Base-by-base conservation (phyloP, 2,888 invertebrate genomes). In the Tuberolachnus salignus region DNA sequence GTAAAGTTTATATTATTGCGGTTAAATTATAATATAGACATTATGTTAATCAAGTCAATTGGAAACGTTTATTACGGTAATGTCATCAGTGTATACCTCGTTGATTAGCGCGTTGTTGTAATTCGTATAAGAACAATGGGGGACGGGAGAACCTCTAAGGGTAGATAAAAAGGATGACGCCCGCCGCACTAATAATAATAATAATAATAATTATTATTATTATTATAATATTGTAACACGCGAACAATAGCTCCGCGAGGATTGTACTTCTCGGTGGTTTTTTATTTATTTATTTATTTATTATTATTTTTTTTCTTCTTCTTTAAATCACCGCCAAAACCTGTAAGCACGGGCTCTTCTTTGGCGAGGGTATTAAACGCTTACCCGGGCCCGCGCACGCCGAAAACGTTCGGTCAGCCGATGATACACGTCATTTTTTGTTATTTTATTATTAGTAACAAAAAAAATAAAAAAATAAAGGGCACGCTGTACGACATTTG, bases 41-140 rank as follows among this genome's bases (percentile, higher is more conserved):
- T 74, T 74, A 64, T 64, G 64, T 64, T 74, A 53, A 64, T 74
- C 73, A 64, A 74, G 63, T 74, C 73, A 53, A 74, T 74, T 44
- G 73, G 53, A 64, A 74, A 74, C 73, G 73, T 74, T 74, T 74
- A 74, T 64, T 74, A 74, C 73, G 6, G 34, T 34, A 53, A 64
- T 74, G 73, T 74, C 73, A 64, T 74, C 64, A 64, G 64, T 64
- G 34, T 34, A 34, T 34, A 74, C 73, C n/a, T 64, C 73, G 73
- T 64, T 74, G 73, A 74, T 74, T 53, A 64, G 73, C 34, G 6
- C 34, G 34, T 34, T 64, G 73, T 44, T 44, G 64, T 53, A 34
- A 61, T 1, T 16, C 53, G 51, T n/a, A 34, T 34, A 34, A 53
- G 53, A 74, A 74, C 73, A 74, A 74, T 64, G 14, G 70, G 21